Conservation (phyloP, 2,888 invertebrate species). For the Agriopis leucophaearia region DNA sequence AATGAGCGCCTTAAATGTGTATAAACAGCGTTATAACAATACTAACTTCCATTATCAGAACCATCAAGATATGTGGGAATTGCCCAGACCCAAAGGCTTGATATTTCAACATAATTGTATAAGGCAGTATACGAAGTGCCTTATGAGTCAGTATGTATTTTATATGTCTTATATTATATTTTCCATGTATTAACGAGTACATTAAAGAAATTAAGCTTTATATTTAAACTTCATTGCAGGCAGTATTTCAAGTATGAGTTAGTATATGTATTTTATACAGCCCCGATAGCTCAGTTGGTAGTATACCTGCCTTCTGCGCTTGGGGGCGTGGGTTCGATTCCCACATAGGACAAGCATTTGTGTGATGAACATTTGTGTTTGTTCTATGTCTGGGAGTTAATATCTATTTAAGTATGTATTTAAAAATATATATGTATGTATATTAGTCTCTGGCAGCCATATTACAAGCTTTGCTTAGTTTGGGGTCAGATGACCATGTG, state of each 20-base stretch:
- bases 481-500: too few species aligned
- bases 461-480: too few species aligned
- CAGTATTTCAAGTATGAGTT: neutral
- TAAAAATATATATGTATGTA: too few species aligned
- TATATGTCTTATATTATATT: neutral
- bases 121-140: neutral
- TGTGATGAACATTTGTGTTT: too few species aligned
- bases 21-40: neutral
- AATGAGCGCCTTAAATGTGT: neutral
- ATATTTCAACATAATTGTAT: neutral
- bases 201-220: neutral
- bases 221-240: neutral
- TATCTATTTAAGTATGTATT: too few species aligned
- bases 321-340: too few species aligned
- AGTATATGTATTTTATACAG: too few species aligned
- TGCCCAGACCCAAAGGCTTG: neutral
- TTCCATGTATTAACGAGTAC: neutral
- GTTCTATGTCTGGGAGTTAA: too few species aligned
- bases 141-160: conserved; percentile 1
- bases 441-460: too few species aligned
- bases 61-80: neutral
- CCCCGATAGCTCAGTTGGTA: too few species aligned
- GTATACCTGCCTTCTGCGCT: too few species aligned
- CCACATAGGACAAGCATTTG: too few species aligned
- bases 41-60: conserved; percentile 2